Evolutionary conservation across 1,140 invertebrate genomes (phyloP).

Genomic region (Pseudomyrmex cubaensis): DNA sequence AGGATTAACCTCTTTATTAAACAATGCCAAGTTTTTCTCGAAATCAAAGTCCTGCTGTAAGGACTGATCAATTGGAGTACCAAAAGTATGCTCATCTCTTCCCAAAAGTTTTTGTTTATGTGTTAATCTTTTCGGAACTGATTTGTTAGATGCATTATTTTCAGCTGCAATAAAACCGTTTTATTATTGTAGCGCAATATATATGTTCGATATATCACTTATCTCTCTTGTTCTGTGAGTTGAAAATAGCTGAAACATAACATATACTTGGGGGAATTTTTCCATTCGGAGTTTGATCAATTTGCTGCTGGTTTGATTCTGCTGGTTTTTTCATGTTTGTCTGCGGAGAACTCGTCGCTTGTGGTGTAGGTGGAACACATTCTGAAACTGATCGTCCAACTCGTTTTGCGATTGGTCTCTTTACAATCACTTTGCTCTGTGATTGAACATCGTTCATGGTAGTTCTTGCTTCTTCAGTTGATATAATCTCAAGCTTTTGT

Average conservation of each 20-base stretch:
- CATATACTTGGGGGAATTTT: constrained; percentile 80
- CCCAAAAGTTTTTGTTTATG: constrained; percentile 81
- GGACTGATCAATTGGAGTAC: constrained; percentile 86
- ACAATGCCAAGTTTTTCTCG: constrained; percentile 96
- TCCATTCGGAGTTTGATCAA: constrained; percentile 79
- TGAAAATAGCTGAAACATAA: too few relatives aligned
- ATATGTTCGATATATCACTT: too few relatives aligned
- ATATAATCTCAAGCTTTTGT: constrained; percentile 87
- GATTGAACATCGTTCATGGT: constrained; percentile 74
- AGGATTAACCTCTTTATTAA: constrained; percentile 91
- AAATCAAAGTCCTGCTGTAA: constrained; percentile 95
- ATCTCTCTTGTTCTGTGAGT: too few relatives aligned
- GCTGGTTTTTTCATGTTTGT: constrained; percentile 75
- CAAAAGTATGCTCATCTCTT: constrained; percentile 88
- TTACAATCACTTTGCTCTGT: constrained; percentile 85
- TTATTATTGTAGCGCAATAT: not conserved
- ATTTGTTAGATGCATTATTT: constrained; percentile 61
- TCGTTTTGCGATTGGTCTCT: constrained; percentile 86
- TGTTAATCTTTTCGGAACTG: constrained; percentile 73
- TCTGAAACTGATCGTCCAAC: constrained; percentile 85
- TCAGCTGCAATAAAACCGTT: constrained; percentile 65
- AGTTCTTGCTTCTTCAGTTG: constrained; percentile 82
- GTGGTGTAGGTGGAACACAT: constrained; percentile 75
- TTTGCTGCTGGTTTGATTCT: constrained; percentile 66
- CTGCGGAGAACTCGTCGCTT: constrained; percentile 62